phyloP scores from a whole-genome alignment of 1,140 invertebrate genomes.

The Periplaneta americana region DNA sequence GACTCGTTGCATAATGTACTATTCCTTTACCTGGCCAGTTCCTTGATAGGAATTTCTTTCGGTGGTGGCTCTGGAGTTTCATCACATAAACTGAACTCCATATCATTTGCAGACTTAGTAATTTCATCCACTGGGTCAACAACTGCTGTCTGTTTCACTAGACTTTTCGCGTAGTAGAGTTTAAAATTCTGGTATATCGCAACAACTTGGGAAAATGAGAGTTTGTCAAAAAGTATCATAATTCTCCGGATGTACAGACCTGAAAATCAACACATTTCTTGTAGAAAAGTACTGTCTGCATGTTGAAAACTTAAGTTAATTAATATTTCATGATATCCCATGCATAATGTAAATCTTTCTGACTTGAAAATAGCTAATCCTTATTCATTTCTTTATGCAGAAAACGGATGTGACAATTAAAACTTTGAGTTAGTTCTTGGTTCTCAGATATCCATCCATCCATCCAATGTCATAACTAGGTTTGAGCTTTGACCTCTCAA shows the following conservation, averaged over 20 bases:
- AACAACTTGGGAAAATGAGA: conserved; percentile 74
- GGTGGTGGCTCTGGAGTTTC: conserved; percentile 26
- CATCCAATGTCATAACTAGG: too few species aligned
- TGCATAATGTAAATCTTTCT: too few species aligned
- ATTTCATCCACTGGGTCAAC: neutral
- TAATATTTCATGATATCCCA: too few species aligned
- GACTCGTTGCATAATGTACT: too few species aligned
- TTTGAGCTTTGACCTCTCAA: too few species aligned
- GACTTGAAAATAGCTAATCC: too few species aligned
- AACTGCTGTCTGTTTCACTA: conserved; percentile 10
- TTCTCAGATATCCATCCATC: too few species aligned
- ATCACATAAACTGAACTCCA: conserved; percentile 16
- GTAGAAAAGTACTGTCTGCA: too few species aligned
- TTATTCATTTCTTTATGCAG: too few species aligned
- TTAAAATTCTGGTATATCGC: conserved; percentile 59
- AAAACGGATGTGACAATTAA: too few species aligned
- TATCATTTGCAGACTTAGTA: conserved; percentile 7
- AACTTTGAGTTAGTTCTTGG: too few species aligned
- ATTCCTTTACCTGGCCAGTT: neutral
- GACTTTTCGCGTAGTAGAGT: conserved; percentile 51
- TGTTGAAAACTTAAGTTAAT: too few species aligned
- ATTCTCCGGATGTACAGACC: conserved; percentile 75
- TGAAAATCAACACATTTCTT: conserved; percentile 39
- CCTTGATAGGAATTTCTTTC: neutral
- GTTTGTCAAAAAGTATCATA: conserved; percentile 71